Conservation (phyloP, 1,140 invertebrate genomes). For the Subanguina moxae region DNA sequence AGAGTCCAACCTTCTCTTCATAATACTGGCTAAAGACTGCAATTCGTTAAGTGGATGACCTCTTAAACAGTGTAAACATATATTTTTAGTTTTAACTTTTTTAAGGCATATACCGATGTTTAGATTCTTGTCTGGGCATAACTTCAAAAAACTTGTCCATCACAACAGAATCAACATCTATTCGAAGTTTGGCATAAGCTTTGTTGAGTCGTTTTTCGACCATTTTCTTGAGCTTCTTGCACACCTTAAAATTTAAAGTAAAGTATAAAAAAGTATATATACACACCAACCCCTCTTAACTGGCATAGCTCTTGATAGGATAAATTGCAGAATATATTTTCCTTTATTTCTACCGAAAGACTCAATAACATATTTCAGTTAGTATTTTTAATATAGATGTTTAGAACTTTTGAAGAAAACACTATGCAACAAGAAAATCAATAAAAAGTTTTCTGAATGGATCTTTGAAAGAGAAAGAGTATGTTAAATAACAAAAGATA, state of each 20-base stretch:
- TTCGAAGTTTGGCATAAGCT: background rate
- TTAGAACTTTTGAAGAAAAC: too few relatives aligned
- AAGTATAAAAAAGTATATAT: background rate
- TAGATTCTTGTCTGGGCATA: background rate
- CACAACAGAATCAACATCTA: background rate
- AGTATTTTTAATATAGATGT: too few relatives aligned
- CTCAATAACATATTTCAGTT: background rate
- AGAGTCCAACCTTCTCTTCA: background rate
- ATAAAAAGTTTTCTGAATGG: too few relatives aligned
- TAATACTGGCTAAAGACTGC: background rate
- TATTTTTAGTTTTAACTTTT: too few relatives aligned
- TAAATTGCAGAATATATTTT: background rate
- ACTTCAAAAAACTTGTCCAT: slow-evolving; percentile 5
- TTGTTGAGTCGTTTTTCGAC: background rate
- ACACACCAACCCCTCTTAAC: background rate
- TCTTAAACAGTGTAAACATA: too few relatives aligned
- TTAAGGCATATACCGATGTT: background rate
- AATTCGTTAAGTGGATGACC: background rate
- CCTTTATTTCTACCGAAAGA: background rate
- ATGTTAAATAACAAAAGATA: too few relatives aligned
- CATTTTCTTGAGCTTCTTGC: background rate
- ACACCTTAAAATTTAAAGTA: background rate
- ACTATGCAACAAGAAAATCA: too few relatives aligned
- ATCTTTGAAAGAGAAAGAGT: too few relatives aligned
- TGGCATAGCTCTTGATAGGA: slow-evolving; percentile 2